Evolutionary conservation across 2,888 invertebrate species (phyloP), one percentile per base, ranked within the genome.

Genomic region (Sphaeridia pumilis): DNA sequence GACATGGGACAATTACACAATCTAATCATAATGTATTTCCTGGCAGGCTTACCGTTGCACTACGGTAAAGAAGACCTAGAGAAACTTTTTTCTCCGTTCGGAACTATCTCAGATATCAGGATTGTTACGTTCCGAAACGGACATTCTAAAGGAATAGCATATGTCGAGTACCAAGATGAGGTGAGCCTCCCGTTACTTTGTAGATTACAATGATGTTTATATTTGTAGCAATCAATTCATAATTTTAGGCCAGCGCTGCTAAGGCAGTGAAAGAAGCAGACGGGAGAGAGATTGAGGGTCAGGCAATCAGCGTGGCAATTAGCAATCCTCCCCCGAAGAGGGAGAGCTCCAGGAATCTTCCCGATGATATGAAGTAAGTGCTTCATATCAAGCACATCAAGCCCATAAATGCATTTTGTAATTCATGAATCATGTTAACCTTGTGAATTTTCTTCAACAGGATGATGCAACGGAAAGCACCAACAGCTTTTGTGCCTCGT

Each of bases 121-220:
- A 69, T 95, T 52, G 93, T 93, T 1, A 84, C 83, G 2, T 84
- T 83, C 67, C 69, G 84, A 67, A 88, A 84, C 69, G 94, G 93
- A 1, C 81, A 82, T 67, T 83, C 87, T 0, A 93, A 92, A 72
- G 94, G 95, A 3, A 73, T 92, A 22, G 97, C 95, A 1, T 97
- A 90, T 72, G 76, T 97, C 14, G 95, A 95, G 64, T 97, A 80
- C 69, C 77, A 78, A 43, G 77, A 81, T 57, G 84, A 83, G 61
- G 74, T 72, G 26, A 26, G 43, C 41, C 5, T n/a, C n/a, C n/a
- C n/a, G n/a, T n/a, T n/a, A n/a, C n/a, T n/a, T n/a, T n/a, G n/a
- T n/a, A n/a, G n/a, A n/a, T n/a, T n/a, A n/a, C n/a, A n/a, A n/a
- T n/a, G n/a, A n/a, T n/a, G n/a, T n/a, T n/a, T n/a, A n/a, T n/a